Base-by-base conservation (phyloP, 2,113 vertebrate species). In the Phalacrocorax carbo region DNA sequence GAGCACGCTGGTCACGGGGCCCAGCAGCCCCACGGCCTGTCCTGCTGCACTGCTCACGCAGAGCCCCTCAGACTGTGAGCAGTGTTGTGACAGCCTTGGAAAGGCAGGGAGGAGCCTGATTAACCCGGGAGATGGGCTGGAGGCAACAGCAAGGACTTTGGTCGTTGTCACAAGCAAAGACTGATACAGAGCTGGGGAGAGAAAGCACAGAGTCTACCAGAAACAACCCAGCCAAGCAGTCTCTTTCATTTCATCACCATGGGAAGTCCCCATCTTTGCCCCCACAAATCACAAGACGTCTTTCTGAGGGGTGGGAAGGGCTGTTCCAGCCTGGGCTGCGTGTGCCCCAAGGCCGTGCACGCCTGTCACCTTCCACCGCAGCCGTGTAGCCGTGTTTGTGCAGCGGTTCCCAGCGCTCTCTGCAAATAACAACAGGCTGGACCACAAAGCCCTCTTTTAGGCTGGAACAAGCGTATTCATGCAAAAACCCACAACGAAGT, bases 351-450 rank as follows among this genome's bases (percentile, higher is more conserved):
- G 70, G 82, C 38, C 4, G n/a, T 30, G 58, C 38, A 13, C 2
- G 5, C 21, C 60, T 16, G 29, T 60, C 84, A 11, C 60, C 82
- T 44, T 27, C 46, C 49, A 1, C 68, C 21, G 51, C 38, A 57
- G 73, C 9, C 81, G 25, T 1, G 5, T 5, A 71, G 54, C 64
- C 11, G 2, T 0, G 11, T 2, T 8, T 0, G 30, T 11, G 60
- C 88, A 64, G 61, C 1, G 4, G 20, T 25, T 26, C 85, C 73
- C 25, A 18, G 49, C 4, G 5, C 84, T 6, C 55, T 10, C 46
- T 4, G 15, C n/a, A n/a, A 29, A 17, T 0, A 68, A 30, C 5
- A 52, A 5, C 81, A 46, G 72, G 38, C 65, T 60, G 71, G 6
- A 29, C 55, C 69, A 64, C 87, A 75, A 75, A 54, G 40, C 34